Base-by-base conservation (phyloP, 2,888 invertebrate species). In the Agelastica alni region DNA sequence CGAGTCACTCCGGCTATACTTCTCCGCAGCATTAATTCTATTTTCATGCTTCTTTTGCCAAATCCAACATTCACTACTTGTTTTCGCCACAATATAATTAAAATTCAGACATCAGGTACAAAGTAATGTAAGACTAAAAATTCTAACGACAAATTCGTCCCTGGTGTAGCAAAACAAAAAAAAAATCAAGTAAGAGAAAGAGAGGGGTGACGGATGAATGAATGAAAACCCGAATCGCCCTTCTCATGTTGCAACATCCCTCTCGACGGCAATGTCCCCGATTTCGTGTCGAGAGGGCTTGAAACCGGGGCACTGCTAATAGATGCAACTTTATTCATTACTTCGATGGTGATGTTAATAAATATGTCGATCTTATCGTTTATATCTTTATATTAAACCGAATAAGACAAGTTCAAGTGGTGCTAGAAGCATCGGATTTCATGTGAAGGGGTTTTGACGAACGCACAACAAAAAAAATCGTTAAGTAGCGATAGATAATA, bases 181-280 rank as follows among this genome's bases (percentile, higher is more conserved):
- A n/a, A n/a, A n/a, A n/a, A n/a, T 17, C 32, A 13, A 18, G 12
- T 18, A 41, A 22, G 18, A 18, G 41, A 41, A 9, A 18, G 18
- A 20, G 48, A 41, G 48, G 7, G 30, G 9, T 16, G 48, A 41
- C 39, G 7, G 30, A 5, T 16, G 14, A 2, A 49, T 49, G 49
- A 49, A 49, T 42, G 49, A 14, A 41, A 34, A 31, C 18, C n/a
- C 37, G 28, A 47, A 47, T 47, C 47, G 37, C 47, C 48, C 48
- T 48, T 18, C 41, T 37, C 37, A 20, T 20, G 37, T 20, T 39
- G 18, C 37, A 39, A 39, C 37, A 39, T 39, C 37, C 37, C 37
- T 39, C 20, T 39, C 20, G 20, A 16, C 37, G 7, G 17, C 20
- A 12, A 39, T 39, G 37, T 12, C 12, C 12, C 10, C 20, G 37